Conservation (phyloP, 2,888 invertebrate genomes). For the Capitulum mitella region DNA sequence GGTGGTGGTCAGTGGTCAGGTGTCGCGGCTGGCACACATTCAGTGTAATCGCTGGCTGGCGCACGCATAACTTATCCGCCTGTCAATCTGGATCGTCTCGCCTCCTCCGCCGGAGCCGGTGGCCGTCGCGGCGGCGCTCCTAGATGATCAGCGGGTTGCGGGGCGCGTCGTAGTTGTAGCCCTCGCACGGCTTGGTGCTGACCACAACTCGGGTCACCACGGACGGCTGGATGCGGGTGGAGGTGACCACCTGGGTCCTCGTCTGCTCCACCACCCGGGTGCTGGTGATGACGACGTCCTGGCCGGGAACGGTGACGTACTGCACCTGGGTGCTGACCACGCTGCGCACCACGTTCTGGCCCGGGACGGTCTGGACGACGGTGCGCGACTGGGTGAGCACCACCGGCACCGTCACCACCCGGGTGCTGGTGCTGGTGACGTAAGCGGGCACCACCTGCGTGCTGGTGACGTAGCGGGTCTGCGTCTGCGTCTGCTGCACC, state of each 20-base stretch:
- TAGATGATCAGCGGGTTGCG: background rate
- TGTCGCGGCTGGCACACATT: background rate
- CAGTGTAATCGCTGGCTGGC: background rate
- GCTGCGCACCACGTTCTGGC: conserved; percentile 9
- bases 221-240: background rate
- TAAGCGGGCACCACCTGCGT: background rate
- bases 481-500: background rate
- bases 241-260: background rate
- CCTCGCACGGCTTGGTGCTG: background rate
- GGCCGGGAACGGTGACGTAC: background rate
- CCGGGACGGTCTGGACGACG: background rate
- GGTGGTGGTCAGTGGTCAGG: background rate
- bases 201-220: background rate
- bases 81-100: background rate
- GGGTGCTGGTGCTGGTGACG: background rate
- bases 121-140: background rate
- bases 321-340: background rate
- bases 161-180: background rate
- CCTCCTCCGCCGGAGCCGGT: background rate
- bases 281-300: background rate
- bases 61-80: background rate
- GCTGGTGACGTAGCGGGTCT: background rate
- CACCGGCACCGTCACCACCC: background rate
- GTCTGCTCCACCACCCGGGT: background rate
- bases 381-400: background rate